Evolutionary conservation across 37 sponge, comb jelly and placozoan species (phyloP), one percentile per base, ranked within the genome.

Genomic region (Mnemiopsis leidyi): DNA sequence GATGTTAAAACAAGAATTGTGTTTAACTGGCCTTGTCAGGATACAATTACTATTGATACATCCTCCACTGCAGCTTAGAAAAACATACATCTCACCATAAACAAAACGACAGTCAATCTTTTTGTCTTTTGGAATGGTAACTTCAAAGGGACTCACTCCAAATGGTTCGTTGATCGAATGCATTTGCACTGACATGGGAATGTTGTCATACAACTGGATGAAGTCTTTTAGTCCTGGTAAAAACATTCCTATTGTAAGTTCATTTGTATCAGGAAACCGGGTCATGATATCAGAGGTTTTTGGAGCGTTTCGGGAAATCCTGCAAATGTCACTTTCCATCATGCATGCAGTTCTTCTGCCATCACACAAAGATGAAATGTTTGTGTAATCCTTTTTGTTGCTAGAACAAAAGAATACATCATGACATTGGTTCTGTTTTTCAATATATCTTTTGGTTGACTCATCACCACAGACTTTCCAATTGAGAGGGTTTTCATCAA

Each of bases 371-470:
- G 2, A 13, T 3, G 1, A 7, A 13, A 33, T 33, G 0, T 30
- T 16, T 16, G 7, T 21, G 36, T 36, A 79, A 13, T 32, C 20
- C 1, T 32, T 1, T 23, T 3, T 79, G 7, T 13, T 20, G 82
- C 3, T 79, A 36, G 37, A 32, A 29, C 82, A 79, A 2, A 79
- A 5, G 36, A 79, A 79, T 30, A 79, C 82, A 79, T 79, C 82
- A 1, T 3, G 21, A 33, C 82, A 79, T 34, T 34, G 5, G 1
- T 34, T 79, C 9, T 13, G 9, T 18, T 18, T 48, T 48, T 48
- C 61, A 18, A 48, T 13, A 48, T 48, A 48, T 48, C 61, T 48
- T 48, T 13, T 48, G 5, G 61, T 48, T 13, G 9, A 48, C 13
- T 13, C 61, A 18, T 48, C 61, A 13, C 61, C 61, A 48, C 61